Conservation (phyloP, 2,113 vertebrate genomes). For the Jacana jacana region DNA sequence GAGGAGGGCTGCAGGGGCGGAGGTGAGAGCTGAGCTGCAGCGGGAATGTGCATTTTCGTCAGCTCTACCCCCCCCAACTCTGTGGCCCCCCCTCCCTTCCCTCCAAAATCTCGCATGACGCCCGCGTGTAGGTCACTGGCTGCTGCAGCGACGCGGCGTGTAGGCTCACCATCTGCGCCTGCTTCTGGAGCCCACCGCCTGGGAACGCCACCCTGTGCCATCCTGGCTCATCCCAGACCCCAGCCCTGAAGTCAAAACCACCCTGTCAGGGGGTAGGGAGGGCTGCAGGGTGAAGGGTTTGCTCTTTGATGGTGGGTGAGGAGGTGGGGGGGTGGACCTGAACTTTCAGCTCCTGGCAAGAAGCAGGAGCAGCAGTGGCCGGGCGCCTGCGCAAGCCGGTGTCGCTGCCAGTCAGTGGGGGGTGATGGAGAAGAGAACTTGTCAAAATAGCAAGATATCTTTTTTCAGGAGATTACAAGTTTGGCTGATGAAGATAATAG, state of each 20-base stretch:
- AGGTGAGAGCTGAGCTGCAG: conserved; percentile 64
- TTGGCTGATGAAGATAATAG: conserved; percentile 56
- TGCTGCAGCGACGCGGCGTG: conserved; percentile 34
- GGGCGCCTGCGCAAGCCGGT: background rate
- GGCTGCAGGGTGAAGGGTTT: background rate
- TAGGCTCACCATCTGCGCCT: conserved; percentile 62
- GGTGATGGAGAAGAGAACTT: conserved; percentile 22
- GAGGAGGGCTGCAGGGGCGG: conserved; percentile 59
- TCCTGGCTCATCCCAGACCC: background rate
- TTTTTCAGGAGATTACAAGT: conserved; percentile 53
- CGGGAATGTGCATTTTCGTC: conserved; percentile 40
- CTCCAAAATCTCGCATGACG: conserved; percentile 46
- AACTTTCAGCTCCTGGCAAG: background rate
- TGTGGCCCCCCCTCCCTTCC: background rate
- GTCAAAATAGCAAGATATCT: conserved; percentile 51
- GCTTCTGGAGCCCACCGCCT: background rate
- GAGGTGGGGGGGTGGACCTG: rapidly evolving
- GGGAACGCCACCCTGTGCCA: background rate
- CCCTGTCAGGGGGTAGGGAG: too few species aligned
- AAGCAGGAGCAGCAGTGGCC: background rate
- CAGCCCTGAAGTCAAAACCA: background rate
- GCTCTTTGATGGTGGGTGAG: too few species aligned
- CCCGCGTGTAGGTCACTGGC: conserved; percentile 62
- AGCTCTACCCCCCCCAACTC: background rate
- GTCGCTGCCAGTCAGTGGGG: background rate